These are phyloP conservation scores for Halictus ligatus DNA, from an alignment of 2,888 invertebrate species.

Conservation along the genomic window DNA sequence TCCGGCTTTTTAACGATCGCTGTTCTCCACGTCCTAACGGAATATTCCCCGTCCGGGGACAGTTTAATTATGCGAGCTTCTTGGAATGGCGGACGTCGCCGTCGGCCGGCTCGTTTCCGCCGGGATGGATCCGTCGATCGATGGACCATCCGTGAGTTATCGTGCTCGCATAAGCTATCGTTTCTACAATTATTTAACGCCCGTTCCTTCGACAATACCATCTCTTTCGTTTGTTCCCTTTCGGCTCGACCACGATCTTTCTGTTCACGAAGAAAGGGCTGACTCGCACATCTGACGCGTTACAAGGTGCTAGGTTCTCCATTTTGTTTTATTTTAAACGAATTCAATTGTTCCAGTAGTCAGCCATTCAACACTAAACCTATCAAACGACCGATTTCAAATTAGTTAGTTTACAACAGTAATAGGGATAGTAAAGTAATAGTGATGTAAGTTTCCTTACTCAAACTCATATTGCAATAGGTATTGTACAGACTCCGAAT, in stretches of 20 bases:
- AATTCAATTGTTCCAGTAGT: background rate
- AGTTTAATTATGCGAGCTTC: conserved; percentile 45
- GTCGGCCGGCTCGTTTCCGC: background rate
- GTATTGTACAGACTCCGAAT: too few relatives aligned
- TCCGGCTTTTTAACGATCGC: conserved; percentile 3
- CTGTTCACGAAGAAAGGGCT: background rate
- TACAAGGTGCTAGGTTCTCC: too few relatives aligned
- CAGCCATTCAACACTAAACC: too few relatives aligned
- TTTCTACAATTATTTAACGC: conserved; percentile 17
- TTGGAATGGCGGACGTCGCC: conserved; percentile 10
- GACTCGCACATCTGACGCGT: background rate
- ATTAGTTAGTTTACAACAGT: too few relatives aligned
- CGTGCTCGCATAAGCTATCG: conserved; percentile 30
- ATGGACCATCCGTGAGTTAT: conserved; percentile 7
- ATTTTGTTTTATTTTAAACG: too few relatives aligned
- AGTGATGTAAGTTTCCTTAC: too few relatives aligned
- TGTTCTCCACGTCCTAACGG: conserved; percentile 41
- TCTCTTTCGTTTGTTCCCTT: background rate
- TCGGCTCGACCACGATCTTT: background rate
- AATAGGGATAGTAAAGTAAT: too few relatives aligned
- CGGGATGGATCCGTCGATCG: conserved; percentile 9
- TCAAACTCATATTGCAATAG: too few relatives aligned
- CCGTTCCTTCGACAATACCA: background rate
- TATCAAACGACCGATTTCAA: too few relatives aligned
- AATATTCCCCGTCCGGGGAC: conserved; percentile 31